Conservation (phyloP, 2,797 vertebrate genomes). For the Allobates femoralis region DNA sequence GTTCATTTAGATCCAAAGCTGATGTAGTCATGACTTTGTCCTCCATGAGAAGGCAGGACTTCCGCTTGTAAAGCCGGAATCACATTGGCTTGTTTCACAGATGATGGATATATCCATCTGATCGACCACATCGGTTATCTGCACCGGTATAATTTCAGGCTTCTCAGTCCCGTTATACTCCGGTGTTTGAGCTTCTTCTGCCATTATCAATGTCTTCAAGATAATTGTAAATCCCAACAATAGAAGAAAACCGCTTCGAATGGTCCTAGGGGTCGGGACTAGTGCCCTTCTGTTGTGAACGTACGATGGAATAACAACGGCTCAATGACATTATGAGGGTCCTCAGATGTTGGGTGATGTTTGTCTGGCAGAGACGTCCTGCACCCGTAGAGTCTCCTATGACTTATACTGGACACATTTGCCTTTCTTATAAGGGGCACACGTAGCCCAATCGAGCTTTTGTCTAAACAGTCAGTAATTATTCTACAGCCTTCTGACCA, state of each 20-base stretch:
- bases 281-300: neutral
- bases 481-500: slow-evolving; percentile 76
- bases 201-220: slow-evolving; percentile 67
- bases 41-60: neutral
- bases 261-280: neutral
- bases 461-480: slow-evolving; percentile 75
- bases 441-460: slow-evolving; percentile 74
- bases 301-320: slow-evolving; percentile 41
- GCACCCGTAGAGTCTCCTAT: slow-evolving; percentile 62
- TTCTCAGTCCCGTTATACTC: slow-evolving; percentile 71
- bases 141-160: slow-evolving; percentile 62
- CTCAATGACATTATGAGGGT: slow-evolving; percentile 62
- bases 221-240: slow-evolving; percentile 13
- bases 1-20: slow-evolving; percentile 42
- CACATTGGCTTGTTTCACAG: slow-evolving; percentile 52
- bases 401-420: slow-evolving; percentile 73
- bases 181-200: slow-evolving; percentile 68
- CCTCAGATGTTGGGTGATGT: slow-evolving; percentile 62
- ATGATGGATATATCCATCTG: slow-evolving; percentile 64
- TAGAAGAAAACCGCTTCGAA: neutral
- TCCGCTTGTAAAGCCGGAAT: slow-evolving; percentile 39
- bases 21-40: neutral
- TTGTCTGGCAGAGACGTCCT: slow-evolving; percentile 65
- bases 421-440: slow-evolving; percentile 77
- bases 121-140: slow-evolving; percentile 68